phyloP scores from a whole-genome alignment of 1,140 invertebrate species.

The Megalonaias nervosa region DNA sequence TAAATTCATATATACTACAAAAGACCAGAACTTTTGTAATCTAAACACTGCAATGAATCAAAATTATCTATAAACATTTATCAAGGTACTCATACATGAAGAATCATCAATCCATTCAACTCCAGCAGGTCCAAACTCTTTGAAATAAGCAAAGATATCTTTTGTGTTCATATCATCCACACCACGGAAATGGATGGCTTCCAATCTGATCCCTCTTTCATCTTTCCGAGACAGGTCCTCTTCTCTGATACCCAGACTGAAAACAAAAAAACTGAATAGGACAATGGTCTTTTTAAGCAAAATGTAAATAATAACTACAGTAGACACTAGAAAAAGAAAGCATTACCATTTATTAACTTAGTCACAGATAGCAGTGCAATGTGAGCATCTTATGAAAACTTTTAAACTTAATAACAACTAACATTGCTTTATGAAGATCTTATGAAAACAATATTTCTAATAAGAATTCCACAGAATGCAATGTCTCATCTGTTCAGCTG shows the following conservation, averaged over 20 bases:
- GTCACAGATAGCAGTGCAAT: too few relatives aligned
- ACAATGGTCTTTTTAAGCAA: not conserved
- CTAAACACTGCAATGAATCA: too few relatives aligned
- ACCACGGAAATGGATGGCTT: slow-evolving; percentile 83
- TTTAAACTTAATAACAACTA: not conserved
- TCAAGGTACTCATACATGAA: slow-evolving; percentile 76
- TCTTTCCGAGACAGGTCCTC: slow-evolving; percentile 71
- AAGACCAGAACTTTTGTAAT: too few relatives aligned
- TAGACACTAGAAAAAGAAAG: not conserved
- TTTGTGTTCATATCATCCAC: slow-evolving; percentile 82
- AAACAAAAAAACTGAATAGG: slow-evolving; percentile 30
- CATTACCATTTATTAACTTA: not conserved
- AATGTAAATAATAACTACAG: not conserved
- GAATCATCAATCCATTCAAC: slow-evolving; percentile 87
- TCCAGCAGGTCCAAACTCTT: slow-evolving; percentile 80
- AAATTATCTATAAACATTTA: too few relatives aligned
- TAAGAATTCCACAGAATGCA: too few relatives aligned
- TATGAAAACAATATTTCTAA: too few relatives aligned
- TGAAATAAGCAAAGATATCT: slow-evolving; percentile 86
- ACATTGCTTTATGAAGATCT: too few relatives aligned
- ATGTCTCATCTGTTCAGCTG: too few relatives aligned
- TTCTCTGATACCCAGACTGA: slow-evolving; percentile 76
- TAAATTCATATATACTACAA: too few relatives aligned
- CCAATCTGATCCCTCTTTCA: slow-evolving; percentile 77
- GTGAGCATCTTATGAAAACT: not conserved